Evolutionary conservation across 1,140 invertebrate genomes (phyloP).

Genomic region (Batillaria attramentaria): DNA sequence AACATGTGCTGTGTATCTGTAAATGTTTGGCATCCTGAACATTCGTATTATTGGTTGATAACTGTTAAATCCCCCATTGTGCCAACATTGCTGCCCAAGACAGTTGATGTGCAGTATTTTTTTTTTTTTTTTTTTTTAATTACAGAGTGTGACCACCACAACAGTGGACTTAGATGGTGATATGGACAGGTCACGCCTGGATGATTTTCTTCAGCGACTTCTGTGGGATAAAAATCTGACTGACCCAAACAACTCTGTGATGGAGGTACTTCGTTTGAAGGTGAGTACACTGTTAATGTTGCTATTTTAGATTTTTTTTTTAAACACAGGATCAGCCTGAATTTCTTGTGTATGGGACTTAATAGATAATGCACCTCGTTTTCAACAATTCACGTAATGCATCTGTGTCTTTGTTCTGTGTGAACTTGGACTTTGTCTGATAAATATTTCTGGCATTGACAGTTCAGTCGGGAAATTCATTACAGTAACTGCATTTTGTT

Average conservation of each 20-base stretch:
- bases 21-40: too few species aligned
- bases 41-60: too few species aligned
- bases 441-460: neutral
- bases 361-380: neutral
- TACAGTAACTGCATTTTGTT: neutral
- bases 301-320: too few species aligned
- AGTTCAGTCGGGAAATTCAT: neutral
- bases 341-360: neutral
- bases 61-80: too few species aligned
- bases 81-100: neutral
- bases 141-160: constrained; percentile 60
- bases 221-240: constrained; percentile 65
- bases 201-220: constrained; percentile 59
- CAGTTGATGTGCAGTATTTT: constrained; percentile 6
- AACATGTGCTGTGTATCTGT: too few species aligned
- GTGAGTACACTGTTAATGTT: constrained; percentile 26
- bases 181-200: constrained; percentile 48
- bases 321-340: neutral
- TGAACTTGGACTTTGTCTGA: neutral
- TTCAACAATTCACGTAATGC: too few species aligned
- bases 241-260: constrained; percentile 42
- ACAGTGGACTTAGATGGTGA: constrained; percentile 55
- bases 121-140: constrained; percentile 24
- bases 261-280: constrained; percentile 53
- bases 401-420: neutral